Evolutionary conservation across 2,888 invertebrate species (phyloP), one percentile per base, ranked within the genome.

Genomic region (Drosophila planitibia): DNA sequence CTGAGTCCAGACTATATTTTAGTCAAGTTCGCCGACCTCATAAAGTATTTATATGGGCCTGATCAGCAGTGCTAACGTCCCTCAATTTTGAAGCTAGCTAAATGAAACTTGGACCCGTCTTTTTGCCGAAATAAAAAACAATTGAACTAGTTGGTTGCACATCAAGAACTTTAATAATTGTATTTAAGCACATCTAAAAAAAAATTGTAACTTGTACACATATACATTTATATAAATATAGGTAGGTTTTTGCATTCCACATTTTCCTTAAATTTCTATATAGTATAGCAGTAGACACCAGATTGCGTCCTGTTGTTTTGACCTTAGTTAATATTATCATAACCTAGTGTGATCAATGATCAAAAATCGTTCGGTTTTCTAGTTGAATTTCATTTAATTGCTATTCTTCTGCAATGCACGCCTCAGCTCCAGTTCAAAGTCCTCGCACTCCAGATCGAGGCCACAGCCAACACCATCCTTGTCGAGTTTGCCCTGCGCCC

Each of bases 401-500:
- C 64, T 51, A 44, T 83, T 66, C 6, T n/a, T 22, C 14, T 57
- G 57, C 58, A 86, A 69, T 22, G 60, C 69, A 2, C 74, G 58
- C 32, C 66, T 61, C 32, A 85, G n/a, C 30, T 89, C 87, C 39
- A 81, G 35, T 32, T 90, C 91, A 28, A 89, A 83, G 28, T 85
- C 89, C 0, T 57, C 62, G 5, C 62, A 52, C 19, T 71, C 79
- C 12, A 84, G 25, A 54, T 84, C 69, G 1, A 87, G n/a, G 16
- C 51, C 68, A 64, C 67, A 9, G 55, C 62, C 62, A 4, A 54
- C 58, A 19, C 71, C 66, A 30, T 77, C 81, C 4, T 59, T 73
- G 9, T 85, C 87, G 44, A 85, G 33, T 39, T 74, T 83, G 30
- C 55, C 35, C 61, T 90, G 91, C 0, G 85, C 91, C 85, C 85